Evolutionary conservation across 2,888 invertebrate genomes (phyloP).

Genomic region (Acanthoscelides obtectus): DNA sequence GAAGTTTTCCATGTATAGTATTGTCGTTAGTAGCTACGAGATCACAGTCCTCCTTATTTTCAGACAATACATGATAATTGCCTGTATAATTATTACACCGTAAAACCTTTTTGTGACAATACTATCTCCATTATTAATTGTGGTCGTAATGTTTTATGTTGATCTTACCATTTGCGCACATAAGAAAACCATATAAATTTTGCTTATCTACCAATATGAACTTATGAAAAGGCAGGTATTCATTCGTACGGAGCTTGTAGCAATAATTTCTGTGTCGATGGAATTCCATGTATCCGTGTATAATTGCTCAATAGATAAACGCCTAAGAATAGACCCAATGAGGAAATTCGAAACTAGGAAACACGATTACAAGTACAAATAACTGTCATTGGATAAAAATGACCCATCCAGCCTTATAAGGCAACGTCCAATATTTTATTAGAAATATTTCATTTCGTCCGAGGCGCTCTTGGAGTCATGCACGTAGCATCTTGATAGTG

Average conservation of each 20-base stretch:
- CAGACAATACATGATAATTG: neutral
- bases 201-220: neutral
- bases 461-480: neutral
- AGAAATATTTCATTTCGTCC: neutral
- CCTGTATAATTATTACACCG: neutral
- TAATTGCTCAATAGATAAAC: neutral
- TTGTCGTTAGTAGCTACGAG: too few relatives aligned
- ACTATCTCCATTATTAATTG: neutral
- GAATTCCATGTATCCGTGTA: neutral
- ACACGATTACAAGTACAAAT: neutral
- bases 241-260: neutral
- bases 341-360: neutral
- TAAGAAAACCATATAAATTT: neutral
- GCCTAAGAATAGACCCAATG: neutral
- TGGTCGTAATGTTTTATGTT: neutral
- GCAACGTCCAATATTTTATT: neutral
- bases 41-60: neutral
- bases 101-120: neutral
- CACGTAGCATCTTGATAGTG: neutral
- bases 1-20: too few relatives aligned
- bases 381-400: neutral
- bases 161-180: neutral
- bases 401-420: neutral
- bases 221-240: neutral
- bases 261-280: neutral